Percentiles rank a stretch among this genome's conserved stretches.
Conservation (phyloP, 2,888 invertebrate species). For the Druceiella hillmani region DNA sequence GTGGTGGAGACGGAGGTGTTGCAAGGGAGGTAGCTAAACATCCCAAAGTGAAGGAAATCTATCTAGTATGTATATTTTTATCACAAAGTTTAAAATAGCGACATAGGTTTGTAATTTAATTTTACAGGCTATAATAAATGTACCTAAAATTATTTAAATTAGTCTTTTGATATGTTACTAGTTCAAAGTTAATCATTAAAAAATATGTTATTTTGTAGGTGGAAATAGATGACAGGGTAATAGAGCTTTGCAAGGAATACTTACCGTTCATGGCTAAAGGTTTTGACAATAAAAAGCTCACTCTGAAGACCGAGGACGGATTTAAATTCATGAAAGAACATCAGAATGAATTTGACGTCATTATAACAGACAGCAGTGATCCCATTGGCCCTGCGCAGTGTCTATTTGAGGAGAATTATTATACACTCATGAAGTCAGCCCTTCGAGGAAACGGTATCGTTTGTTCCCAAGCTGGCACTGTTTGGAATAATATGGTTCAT, state of each 20-base stretch:
- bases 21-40: conserved; percentile 94
- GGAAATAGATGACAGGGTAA: conserved; percentile 91
- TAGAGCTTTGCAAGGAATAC: conserved; percentile 83
- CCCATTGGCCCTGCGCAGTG: conserved; percentile 79
- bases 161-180: no score
- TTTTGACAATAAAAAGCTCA: conserved; percentile 77
- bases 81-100: no score
- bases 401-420: conserved; percentile 77
- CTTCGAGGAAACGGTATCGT: conserved; percentile 82
- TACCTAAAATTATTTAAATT: no score
- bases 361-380: conserved; percentile 98
- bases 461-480: conserved; percentile 86
- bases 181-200: no score
- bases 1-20: conserved; percentile 98
- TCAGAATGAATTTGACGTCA: conserved; percentile 85
- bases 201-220: conserved; percentile 54
- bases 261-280: conserved; percentile 89
- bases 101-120: no score
- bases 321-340: conserved; percentile 91
- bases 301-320: conserved; percentile 84
- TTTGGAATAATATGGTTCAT: conserved; percentile 75
- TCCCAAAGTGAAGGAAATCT: conserved; percentile 77
- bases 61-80: conserved; percentile 52
- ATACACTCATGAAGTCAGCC: conserved; percentile 76
- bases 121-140: no score